These are phyloP conservation scores for Plectropomus leopardus DNA, from an alignment of 2,113 vertebrate species.

Conservation along the genomic window DNA sequence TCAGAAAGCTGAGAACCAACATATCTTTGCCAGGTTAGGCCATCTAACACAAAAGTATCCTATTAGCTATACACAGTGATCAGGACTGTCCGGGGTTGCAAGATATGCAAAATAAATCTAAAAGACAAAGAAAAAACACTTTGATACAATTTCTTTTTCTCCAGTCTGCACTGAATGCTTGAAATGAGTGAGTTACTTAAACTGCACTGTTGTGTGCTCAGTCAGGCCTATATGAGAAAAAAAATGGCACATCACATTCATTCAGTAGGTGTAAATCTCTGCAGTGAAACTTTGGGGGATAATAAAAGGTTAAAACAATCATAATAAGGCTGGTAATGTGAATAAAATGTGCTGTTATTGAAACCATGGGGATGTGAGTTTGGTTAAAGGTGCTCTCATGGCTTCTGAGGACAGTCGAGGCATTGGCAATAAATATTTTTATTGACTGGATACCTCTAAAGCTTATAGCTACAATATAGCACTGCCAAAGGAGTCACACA, in stretches of 20 bases:
- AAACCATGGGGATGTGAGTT: neutral
- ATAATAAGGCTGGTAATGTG: conserved; percentile 7
- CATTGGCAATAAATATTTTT: conserved; percentile 33
- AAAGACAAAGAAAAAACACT: too few relatives aligned
- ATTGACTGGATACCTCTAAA: conserved; percentile 30
- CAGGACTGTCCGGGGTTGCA: too few relatives aligned
- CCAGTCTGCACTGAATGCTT: neutral
- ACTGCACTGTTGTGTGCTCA: neutral
- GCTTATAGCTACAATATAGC: conserved; percentile 11
- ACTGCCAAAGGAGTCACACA: conserved; percentile 2
- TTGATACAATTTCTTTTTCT: too few relatives aligned
- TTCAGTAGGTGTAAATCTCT: neutral
- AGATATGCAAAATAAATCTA: too few relatives aligned
- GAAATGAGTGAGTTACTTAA: neutral
- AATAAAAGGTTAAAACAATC: neutral
- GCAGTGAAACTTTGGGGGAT: neutral
- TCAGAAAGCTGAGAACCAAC: too few relatives aligned
- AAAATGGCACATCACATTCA: neutral
- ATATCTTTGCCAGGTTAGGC: too few relatives aligned
- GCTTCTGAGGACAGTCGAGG: neutral
- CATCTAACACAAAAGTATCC: too few relatives aligned
- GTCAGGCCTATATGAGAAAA: neutral
- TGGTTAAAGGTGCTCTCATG: conserved; percentile 30
- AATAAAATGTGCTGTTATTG: conserved; percentile 23
- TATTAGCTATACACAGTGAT: too few relatives aligned